A percentile compares a stretch with the other conserved stretches of the same genome.
Conservation (phyloP, 2,888 invertebrate species). For the Pachliopta kotzebuea region DNA sequence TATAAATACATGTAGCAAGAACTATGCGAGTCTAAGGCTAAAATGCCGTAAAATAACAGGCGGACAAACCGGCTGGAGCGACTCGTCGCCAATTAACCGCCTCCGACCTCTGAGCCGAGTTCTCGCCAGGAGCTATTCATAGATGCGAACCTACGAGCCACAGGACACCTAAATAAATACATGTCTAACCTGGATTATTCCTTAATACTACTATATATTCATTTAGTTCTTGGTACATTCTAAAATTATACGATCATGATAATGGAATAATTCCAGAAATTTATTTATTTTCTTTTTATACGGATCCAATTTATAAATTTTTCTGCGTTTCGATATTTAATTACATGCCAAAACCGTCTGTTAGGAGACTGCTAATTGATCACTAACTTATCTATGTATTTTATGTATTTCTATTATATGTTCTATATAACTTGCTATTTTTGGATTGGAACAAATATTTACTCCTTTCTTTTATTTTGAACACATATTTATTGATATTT, state of each 20-base stretch:
- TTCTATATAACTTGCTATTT: too few relatives aligned
- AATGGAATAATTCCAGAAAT: neutral
- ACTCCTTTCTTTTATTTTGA: too few relatives aligned
- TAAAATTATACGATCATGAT: too few relatives aligned
- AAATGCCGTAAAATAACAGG: slow-evolving; percentile 68
- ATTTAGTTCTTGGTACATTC: neutral
- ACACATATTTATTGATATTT: too few relatives aligned
- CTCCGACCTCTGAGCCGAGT: slow-evolving; percentile 63
- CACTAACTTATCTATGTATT: too few relatives aligned
- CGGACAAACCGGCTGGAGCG: slow-evolving; percentile 63
- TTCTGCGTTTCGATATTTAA: too few relatives aligned
- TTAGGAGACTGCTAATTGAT: too few relatives aligned
- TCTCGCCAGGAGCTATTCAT: slow-evolving; percentile 57
- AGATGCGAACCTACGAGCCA: slow-evolving; percentile 44
- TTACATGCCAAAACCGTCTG: too few relatives aligned
- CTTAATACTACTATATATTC: neutral
- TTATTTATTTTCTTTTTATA: neutral
- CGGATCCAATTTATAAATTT: too few relatives aligned
- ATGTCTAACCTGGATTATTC: neutral
- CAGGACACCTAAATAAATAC: slow-evolving; percentile 13
- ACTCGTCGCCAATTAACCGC: slow-evolving; percentile 75
- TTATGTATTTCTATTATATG: too few relatives aligned
- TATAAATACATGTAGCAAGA: slow-evolving; percentile 24
- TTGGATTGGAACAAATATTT: too few relatives aligned
- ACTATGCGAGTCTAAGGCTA: slow-evolving; percentile 43